Conservation (phyloP, 2,113 vertebrate species). For the Rhinoderma darwinii region DNA sequence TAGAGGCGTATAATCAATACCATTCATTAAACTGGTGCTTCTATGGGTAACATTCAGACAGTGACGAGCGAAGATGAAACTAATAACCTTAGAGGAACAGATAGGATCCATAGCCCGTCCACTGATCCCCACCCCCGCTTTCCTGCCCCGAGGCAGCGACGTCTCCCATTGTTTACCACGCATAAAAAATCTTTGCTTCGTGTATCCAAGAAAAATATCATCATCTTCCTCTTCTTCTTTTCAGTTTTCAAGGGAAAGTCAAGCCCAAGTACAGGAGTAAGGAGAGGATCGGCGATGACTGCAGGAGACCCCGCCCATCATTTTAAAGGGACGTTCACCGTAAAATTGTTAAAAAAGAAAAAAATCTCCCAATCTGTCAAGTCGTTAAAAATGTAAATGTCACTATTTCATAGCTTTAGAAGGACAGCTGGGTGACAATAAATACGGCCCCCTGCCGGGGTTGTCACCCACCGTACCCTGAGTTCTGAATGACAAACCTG, state of each 20-base stretch:
- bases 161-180: background rate
- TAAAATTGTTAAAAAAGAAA: background rate
- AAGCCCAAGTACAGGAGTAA: background rate
- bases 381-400: background rate
- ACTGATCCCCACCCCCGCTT: background rate
- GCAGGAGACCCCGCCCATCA: background rate
- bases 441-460: background rate
- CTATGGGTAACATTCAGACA: background rate
- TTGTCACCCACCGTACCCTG: background rate
- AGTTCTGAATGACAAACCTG: background rate
- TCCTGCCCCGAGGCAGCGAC: background rate
- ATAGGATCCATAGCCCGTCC: background rate
- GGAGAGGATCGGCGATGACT: background rate
- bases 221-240: background rate
- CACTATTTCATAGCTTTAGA: background rate
- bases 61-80: background rate
- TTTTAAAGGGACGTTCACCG: background rate
- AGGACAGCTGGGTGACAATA: background rate
- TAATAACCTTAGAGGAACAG: background rate
- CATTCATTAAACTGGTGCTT: background rate
- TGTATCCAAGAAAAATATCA: background rate
- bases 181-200: background rate
- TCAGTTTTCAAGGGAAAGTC: background rate
- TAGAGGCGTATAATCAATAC: background rate
- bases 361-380: background rate